phyloP scores from a whole-genome alignment of 2,797 vertebrate species.

The Trichosurus vulpecula region DNA sequence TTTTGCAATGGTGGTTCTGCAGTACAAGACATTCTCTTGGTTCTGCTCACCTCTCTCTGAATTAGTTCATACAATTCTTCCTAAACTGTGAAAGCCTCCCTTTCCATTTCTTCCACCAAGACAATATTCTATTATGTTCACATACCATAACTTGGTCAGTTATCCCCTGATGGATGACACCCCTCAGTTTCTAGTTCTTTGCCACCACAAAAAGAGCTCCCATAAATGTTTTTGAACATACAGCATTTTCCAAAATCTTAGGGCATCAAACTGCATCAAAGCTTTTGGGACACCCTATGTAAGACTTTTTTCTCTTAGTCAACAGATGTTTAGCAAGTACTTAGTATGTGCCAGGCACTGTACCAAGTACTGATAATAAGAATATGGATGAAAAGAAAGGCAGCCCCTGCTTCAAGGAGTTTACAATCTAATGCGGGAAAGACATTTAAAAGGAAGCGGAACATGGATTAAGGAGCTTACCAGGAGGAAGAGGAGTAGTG shows the following conservation, averaged over 20 bases:
- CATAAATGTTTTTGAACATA: neutral
- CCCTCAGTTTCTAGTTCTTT: neutral
- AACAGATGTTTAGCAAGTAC: neutral
- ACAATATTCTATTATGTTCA: neutral
- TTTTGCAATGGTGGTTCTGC: neutral
- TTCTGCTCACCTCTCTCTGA: neutral
- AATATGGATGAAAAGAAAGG: neutral
- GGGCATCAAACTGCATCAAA: neutral
- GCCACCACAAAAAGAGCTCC: neutral
- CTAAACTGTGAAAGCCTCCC: neutral
- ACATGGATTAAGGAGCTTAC: neutral
- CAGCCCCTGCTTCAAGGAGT: neutral
- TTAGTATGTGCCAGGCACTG: neutral
- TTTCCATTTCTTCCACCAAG: neutral
- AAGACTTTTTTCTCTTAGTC: neutral
- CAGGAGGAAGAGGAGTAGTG: neutral
- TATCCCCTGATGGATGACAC: neutral
- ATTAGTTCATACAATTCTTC: neutral
- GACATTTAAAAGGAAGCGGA: neutral
- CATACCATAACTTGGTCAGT: neutral
- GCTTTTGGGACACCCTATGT: neutral
- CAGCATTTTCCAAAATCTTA: neutral
- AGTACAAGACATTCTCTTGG: neutral
- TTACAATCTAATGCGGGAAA: neutral
- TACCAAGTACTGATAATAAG: neutral